phyloP scores from a whole-genome alignment of 2,113 vertebrate species.

The Myrmecophaga tridactyla region DNA sequence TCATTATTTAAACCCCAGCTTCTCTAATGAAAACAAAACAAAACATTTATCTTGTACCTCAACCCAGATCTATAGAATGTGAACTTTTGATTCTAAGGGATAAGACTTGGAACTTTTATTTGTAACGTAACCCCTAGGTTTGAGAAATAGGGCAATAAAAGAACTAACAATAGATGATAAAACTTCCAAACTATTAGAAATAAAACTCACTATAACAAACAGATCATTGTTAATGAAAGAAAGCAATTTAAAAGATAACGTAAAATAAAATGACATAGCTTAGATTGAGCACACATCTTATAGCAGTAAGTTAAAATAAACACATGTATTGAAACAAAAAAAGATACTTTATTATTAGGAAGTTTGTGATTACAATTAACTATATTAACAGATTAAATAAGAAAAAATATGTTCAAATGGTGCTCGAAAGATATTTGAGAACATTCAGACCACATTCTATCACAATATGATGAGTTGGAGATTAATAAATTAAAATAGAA shows the following conservation, averaged over 20 bases:
- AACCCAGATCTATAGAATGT: not conserved
- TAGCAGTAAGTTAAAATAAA: not conserved
- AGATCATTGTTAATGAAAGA: not conserved
- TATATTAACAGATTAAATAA: not conserved
- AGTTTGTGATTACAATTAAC: not conserved
- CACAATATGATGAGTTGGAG: not conserved
- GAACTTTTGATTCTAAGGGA: not conserved
- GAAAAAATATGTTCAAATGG: not conserved
- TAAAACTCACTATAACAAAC: not conserved
- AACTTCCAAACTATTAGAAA: not conserved
- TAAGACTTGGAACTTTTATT: not conserved
- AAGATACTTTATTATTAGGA: not conserved
- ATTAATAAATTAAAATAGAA: constrained; percentile 6
- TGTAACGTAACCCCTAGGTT: not conserved
- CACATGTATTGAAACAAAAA: not conserved
- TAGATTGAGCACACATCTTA: constrained; percentile 4
- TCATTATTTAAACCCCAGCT: too few species aligned
- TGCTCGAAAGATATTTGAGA: not conserved
- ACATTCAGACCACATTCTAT: not conserved
- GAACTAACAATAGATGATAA: not conserved
- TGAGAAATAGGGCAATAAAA: not conserved
- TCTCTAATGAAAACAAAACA: too few species aligned
- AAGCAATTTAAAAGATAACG: not conserved
- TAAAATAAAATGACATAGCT: not conserved
- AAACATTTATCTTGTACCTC: not conserved